Evolutionary conservation across 2,113 vertebrate species (phyloP), one percentile per base, ranked within the genome.

Genomic region (Dicaeum eximium): DNA sequence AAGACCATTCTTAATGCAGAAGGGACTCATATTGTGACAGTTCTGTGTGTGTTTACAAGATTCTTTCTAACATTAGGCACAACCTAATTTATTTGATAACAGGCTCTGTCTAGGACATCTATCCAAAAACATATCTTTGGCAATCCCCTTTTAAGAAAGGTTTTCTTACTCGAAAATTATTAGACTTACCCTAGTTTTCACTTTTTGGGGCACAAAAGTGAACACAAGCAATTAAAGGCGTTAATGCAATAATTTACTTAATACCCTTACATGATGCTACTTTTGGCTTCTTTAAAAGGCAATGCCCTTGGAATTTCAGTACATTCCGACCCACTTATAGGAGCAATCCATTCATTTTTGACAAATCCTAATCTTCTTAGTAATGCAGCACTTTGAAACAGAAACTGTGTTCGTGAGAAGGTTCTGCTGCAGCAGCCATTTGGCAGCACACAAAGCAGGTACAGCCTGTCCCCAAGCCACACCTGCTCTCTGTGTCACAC

Each of bases 271-370:
- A 45, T 70, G 86, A 73, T 0, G 2, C 85, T 92, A 79, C 90
- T 97, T 95, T 82, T 79, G 96, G 37, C 58, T 96, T 80, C 80
- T 96, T 96, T 94, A 51, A 83, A 95, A 96, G 92, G 67, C 86
- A 87, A 33, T 96, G 94, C 57, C 65, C 90, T 96, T n/a, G 4
- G 71, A 92, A 92, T 93, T 96, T 95, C 86, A 60, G 96, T 93
- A 96, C 95, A 96, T 93, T 96, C 95, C 57, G 86, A 95, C 95
- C 95, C 94, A 97, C 87, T 96, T 97, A 78, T 90, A 89, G 82
- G 88, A 92, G 67, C 87, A 95, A 96, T 95, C 81, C 86, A 85
- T 85, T 93, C 80, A 80, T 90, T 89, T 93, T 75, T 79, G 64
- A 64, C 86, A 92, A 95, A 92, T 95, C 89, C 90, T 94, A 92